Conservation (phyloP, 2,888 invertebrate genomes). For the Dorcus hopei region DNA sequence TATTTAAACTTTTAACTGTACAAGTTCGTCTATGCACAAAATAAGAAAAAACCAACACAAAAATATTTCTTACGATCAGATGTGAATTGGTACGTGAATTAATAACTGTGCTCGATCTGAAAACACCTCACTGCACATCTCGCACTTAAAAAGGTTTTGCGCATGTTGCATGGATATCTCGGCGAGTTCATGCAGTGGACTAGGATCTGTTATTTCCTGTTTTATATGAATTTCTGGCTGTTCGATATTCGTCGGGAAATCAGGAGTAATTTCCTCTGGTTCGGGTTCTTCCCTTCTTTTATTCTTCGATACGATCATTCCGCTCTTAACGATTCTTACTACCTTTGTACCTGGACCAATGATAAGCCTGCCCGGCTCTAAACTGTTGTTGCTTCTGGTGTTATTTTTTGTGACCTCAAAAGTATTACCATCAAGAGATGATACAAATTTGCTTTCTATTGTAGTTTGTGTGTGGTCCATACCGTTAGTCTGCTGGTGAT, state of each 20-base stretch:
- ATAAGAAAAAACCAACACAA: constrained; percentile 5
- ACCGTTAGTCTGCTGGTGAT: constrained; percentile 32
- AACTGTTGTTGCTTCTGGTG: constrained; percentile 36
- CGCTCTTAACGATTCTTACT: constrained; percentile 46
- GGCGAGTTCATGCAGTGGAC: constrained; percentile 52
- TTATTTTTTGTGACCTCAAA: constrained; percentile 28
- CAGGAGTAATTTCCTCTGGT: constrained; percentile 30
- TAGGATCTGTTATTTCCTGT: constrained; percentile 47
- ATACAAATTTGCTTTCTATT: neutral
- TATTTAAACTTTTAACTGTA: neutral
- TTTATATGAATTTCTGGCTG: constrained; percentile 40
- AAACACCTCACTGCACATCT: constrained; percentile 79
- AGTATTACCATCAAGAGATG: constrained; percentile 32
- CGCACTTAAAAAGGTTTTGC: constrained; percentile 64
- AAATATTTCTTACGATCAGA: constrained; percentile 55
- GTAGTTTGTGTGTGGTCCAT: neutral
- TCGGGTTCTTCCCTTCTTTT: constrained; percentile 33
- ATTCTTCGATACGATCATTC: constrained; percentile 47
- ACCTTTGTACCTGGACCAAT: constrained; percentile 46
- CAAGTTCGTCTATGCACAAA: neutral
- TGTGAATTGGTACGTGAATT: constrained; percentile 79
- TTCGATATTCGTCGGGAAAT: constrained; percentile 36
- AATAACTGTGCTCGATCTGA: constrained; percentile 69
- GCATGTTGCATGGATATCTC: constrained; percentile 52
- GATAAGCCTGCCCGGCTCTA: constrained; percentile 42